phyloP scores from a whole-genome alignment of 2,797 vertebrate genomes.

The Chloroceryle amazona region DNA sequence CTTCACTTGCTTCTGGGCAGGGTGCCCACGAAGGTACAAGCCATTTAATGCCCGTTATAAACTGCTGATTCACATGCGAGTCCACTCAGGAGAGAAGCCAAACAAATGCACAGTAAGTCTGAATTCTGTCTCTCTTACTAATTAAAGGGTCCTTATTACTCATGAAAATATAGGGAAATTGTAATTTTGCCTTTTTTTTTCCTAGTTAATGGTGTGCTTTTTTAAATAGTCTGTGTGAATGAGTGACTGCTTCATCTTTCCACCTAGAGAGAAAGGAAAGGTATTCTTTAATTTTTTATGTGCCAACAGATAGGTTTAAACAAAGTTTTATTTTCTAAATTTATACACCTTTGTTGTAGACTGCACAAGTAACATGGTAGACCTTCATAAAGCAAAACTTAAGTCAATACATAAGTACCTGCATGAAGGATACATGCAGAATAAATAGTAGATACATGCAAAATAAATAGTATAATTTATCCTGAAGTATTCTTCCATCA shows the following conservation, averaged over 20 bases:
- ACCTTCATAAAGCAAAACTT: background rate
- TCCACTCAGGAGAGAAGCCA: conserved; percentile 98
- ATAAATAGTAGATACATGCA: background rate
- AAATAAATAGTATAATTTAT: background rate
- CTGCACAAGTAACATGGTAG: background rate
- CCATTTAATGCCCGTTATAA: conserved; percentile 98
- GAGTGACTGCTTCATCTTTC: background rate
- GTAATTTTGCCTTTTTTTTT: background rate
- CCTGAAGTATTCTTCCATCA: background rate
- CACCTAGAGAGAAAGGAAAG: background rate
- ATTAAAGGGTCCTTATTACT: background rate
- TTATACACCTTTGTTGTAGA: background rate
- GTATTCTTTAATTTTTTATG: background rate
- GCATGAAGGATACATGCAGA: background rate
- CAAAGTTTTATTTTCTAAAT: background rate
- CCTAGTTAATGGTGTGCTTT: background rate
- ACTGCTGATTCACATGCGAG: conserved; percentile 98
- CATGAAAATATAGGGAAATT: background rate
- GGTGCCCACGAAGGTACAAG: conserved; percentile 92
- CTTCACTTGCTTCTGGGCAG: conserved; percentile 95
- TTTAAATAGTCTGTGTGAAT: background rate
- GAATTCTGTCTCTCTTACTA: background rate
- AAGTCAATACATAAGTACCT: background rate
- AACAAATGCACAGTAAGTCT: conserved; percentile 96
- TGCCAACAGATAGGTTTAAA: background rate